Evolutionary conservation across 2,888 invertebrate species (phyloP).

Genomic region (Glaucopsyche alexis): DNA sequence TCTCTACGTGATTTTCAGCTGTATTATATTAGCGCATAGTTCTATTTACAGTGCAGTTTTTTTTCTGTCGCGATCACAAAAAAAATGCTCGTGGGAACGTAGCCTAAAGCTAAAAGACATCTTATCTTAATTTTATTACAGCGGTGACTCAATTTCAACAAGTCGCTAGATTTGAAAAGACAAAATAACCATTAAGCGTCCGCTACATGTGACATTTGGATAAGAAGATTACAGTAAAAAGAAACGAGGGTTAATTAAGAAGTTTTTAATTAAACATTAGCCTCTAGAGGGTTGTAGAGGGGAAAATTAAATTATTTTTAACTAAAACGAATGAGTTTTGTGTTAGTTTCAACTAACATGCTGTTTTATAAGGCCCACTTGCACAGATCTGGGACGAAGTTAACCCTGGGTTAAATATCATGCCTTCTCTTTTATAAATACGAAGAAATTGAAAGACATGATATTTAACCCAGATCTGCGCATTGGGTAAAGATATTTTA

Average conservation of each 20-base stretch:
- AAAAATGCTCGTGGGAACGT: no score
- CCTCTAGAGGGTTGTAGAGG: conserved; percentile 32
- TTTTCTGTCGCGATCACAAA: no score
- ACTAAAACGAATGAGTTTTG: conserved; percentile 17
- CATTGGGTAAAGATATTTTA: no score
- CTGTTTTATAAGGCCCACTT: neutral
- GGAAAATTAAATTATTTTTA: conserved; percentile 12
- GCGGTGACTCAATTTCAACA: neutral
- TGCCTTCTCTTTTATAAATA: no score
- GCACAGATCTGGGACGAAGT: no score
- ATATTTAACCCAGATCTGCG: no score
- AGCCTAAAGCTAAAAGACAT: neutral
- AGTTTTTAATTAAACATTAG: conserved; percentile 38
- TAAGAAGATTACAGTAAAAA: conserved; percentile 38
- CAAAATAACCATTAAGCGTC: neutral
- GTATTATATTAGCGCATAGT: no score
- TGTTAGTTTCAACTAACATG: neutral
- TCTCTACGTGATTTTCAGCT: no score
- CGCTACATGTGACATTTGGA: conserved; percentile 31
- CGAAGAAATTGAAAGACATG: no score
- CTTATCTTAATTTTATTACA: neutral
- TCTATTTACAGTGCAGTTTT: no score
- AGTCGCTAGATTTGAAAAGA: neutral
- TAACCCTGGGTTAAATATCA: no score
- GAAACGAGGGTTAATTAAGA: conserved; percentile 39